Base-by-base conservation (phyloP, 2,797 vertebrate species). In the Distichodus sexfasciatus region DNA sequence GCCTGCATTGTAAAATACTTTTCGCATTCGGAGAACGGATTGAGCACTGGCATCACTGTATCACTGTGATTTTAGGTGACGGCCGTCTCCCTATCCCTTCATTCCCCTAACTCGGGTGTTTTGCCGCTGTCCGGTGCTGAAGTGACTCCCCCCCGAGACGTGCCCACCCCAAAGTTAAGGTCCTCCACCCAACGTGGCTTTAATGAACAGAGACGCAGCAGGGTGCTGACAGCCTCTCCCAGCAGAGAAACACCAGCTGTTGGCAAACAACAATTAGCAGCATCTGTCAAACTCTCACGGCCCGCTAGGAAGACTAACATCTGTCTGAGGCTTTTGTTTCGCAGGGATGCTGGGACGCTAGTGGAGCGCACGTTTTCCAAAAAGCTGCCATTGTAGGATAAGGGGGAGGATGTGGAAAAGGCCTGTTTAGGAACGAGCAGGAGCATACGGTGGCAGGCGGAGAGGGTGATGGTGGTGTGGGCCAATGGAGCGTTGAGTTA, bases 231-330 rank as follows among this genome's bases (percentile, higher is more conserved):
- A 74, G 55, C 28, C 40, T 65, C 43, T 66, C 67, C 69, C 46
- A 6, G 60, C 50, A 72, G 66, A 58, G 69, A 28, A 24, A 6
- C 17, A 10, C 60, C 80, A 76, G 67, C 68, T 82, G 79, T 74
- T 76, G 63, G 44, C 76, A 65, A 55, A 81, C 70, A 78, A 81
- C 77, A 82, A 78, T 81, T 82, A 82, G 81, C 65, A 47, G 73
- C 82, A 82, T 79, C 76, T 82, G 82, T 81, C 80, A 81, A 73
- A 60, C 55, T 68, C 65, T 33, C 33, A 2, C 2, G 35, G 69
- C 68, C 79, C 78, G 26, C 73, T 53, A 78, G 76, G 78, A 78
- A 57, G 65, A 65, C 50, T 15, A 60, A 71, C 82, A 80, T 77
- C 80, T 84, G 81, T 44, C 70, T 23, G 55, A 55, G 53, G 60